Percentiles rank a stretch among this genome's conserved stretches.
Evolutionary conservation across 2,797 vertebrate genomes (phyloP).

Genomic region (Menidia menidia): DNA sequence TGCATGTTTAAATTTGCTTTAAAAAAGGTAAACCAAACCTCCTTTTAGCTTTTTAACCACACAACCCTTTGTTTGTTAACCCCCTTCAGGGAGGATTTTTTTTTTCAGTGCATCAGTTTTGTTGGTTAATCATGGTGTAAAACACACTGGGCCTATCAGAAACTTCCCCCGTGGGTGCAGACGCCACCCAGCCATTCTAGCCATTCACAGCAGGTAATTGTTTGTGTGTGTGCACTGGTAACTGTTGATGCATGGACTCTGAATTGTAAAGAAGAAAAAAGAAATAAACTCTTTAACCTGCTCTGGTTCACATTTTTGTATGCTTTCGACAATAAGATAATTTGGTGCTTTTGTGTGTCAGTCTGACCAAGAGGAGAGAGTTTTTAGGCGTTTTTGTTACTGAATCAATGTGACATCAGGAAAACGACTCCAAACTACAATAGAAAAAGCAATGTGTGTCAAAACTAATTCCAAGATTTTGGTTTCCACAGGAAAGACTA

Average conservation of each 20-base stretch:
- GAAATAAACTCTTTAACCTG: slow-evolving; percentile 31
- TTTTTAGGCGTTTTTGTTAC: too few relatives aligned
- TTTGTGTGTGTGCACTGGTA: slow-evolving; percentile 26
- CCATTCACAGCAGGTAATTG: slow-evolving; percentile 32
- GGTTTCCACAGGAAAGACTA: too few relatives aligned
- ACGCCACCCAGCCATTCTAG: slow-evolving; percentile 14
- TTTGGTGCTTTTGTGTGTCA: slow-evolving; percentile 2
- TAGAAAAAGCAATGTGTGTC: too few relatives aligned
- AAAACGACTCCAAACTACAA: too few relatives aligned
- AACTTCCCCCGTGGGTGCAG: slow-evolving; percentile 41
- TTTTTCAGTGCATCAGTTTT: slow-evolving; percentile 19
- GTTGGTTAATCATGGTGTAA: slow-evolving; percentile 24
- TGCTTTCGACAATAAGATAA: slow-evolving; percentile 8
- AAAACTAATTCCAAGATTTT: too few relatives aligned
- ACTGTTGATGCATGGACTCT: slow-evolving; percentile 13
- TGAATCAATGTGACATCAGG: too few relatives aligned
- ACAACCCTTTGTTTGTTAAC: neutral
- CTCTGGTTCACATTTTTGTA: slow-evolving; percentile 20
- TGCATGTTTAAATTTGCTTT: neutral
- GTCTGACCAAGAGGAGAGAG: neutral
- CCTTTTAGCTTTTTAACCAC: slow-evolving; percentile 6
- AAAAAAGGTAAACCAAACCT: slow-evolving; percentile 10
- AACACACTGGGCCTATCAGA: slow-evolving; percentile 14
- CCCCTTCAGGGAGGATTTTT: slow-evolving; percentile 11
- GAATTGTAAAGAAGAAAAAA: neutral